phyloP scores from a whole-genome alignment of 2,113 vertebrate species.

The Bos indicus region DNA sequence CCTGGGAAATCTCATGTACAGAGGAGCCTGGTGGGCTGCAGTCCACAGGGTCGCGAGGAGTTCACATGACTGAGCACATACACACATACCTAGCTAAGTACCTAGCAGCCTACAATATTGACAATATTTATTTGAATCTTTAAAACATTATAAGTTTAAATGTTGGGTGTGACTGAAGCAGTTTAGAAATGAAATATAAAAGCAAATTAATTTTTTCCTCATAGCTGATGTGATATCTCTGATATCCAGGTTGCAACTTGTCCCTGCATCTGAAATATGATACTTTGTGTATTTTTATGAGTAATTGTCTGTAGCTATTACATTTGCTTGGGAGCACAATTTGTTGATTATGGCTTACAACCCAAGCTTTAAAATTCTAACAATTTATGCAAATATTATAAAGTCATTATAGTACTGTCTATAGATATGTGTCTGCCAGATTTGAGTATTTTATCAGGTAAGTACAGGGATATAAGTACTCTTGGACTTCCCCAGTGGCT shows the following conservation, averaged over 20 bases:
- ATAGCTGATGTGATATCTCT: not conserved
- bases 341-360: slow-evolving; percentile 4
- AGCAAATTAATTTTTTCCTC: not conserved
- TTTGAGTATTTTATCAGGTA: not conserved
- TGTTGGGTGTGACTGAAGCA: not conserved
- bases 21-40: not conserved
- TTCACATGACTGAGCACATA: not conserved
- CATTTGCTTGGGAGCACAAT: not conserved
- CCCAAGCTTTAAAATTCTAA: not conserved
- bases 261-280: not conserved
- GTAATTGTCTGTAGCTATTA: not conserved
- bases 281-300: not conserved
- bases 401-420: not conserved
- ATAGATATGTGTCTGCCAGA: not conserved
- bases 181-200: slow-evolving; percentile 22
- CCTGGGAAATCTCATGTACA: not conserved
- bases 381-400: not conserved
- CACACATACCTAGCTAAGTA: not conserved
- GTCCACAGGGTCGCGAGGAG: accelerated
- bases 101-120: not conserved
- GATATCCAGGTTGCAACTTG: not conserved
- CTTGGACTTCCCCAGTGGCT: not conserved
- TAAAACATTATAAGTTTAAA: not conserved
- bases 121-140: not conserved
- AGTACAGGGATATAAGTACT: not conserved